phyloP scores from a whole-genome alignment of 2,888 invertebrate genomes.

The Notodonta dromedarius region DNA sequence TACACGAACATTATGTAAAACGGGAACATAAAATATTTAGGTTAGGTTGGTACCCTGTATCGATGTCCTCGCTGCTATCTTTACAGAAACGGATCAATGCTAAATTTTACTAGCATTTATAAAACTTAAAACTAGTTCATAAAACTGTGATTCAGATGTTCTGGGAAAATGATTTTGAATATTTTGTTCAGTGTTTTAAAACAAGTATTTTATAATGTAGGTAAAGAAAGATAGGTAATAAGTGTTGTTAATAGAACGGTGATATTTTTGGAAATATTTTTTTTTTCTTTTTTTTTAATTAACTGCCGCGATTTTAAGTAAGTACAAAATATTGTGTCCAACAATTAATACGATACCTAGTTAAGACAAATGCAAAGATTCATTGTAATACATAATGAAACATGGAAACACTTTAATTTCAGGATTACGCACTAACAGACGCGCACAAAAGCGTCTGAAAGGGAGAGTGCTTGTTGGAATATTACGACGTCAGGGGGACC shows the following conservation, averaged over 20 bases:
- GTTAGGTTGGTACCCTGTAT: constrained; percentile 12
- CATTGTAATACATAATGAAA: not conserved
- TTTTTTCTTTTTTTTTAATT: no score
- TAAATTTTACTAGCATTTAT: constrained; percentile 8
- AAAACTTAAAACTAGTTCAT: not conserved
- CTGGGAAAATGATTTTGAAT: not conserved
- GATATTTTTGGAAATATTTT: no score
- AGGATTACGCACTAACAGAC: constrained; percentile 14
- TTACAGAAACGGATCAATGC: constrained; percentile 21
- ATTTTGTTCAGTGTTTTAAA: no score
- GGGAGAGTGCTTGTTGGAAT: constrained; percentile 40
- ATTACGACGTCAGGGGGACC: constrained; percentile 37
- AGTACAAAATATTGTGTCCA: no score
- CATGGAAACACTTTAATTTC: not conserved
- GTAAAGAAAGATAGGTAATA: no score
- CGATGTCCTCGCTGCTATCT: constrained; percentile 24
- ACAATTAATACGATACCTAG: not conserved
- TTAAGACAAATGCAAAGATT: not conserved
- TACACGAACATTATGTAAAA: constrained; percentile 29
- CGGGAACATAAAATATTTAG: constrained; percentile 32
- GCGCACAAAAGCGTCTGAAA: constrained; percentile 31
- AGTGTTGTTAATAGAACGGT: no score
- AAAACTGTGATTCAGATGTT: constrained; percentile 7
- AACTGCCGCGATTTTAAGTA: no score
- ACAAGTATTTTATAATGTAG: no score